These are phyloP conservation scores for Yponomeuta cagnagella DNA, from an alignment of 2,888 invertebrate genomes.

Conservation along the genomic window DNA sequence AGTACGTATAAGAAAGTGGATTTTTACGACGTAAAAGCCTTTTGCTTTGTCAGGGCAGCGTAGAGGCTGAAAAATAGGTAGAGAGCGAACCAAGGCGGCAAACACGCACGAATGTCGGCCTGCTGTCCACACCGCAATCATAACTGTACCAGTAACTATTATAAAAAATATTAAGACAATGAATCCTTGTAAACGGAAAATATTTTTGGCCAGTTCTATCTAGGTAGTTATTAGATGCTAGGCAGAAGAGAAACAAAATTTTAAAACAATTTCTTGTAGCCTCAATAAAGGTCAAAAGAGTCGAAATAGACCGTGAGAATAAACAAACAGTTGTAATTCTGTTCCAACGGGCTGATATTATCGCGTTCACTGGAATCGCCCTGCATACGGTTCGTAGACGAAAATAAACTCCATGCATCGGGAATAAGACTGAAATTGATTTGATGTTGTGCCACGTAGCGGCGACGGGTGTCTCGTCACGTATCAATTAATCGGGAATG, in stretches of 20 bases:
- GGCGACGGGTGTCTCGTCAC: slow-evolving; percentile 37
- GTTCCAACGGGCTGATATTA: slow-evolving; percentile 17
- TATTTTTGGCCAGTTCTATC: background rate
- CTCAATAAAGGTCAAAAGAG: slow-evolving; percentile 13
- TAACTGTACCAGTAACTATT: too few relatives aligned
- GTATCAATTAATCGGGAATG: slow-evolving; percentile 54
- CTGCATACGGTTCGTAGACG: background rate
- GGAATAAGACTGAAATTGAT: background rate
- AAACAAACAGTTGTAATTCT: slow-evolving; percentile 39
- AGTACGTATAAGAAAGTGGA: too few relatives aligned
- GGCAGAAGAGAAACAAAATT: background rate
- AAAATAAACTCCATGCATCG: background rate
- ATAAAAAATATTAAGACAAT: too few relatives aligned
- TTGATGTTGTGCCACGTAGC: slow-evolving; percentile 17
- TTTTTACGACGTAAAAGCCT: too few relatives aligned
- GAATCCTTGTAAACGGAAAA: too few relatives aligned
- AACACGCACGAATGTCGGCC: too few relatives aligned
- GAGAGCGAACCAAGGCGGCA: too few relatives aligned
- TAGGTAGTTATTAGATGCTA: too few relatives aligned
- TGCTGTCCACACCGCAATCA: too few relatives aligned
- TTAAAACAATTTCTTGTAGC: background rate
- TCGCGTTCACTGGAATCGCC: slow-evolving; percentile 10
- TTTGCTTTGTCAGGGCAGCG: too few relatives aligned
- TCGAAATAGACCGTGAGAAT: slow-evolving; percentile 52
- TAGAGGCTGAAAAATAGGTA: too few relatives aligned